These are phyloP conservation scores for Morphnarchus princeps DNA, from an alignment of 2,113 vertebrate species.

Conservation along the genomic window DNA sequence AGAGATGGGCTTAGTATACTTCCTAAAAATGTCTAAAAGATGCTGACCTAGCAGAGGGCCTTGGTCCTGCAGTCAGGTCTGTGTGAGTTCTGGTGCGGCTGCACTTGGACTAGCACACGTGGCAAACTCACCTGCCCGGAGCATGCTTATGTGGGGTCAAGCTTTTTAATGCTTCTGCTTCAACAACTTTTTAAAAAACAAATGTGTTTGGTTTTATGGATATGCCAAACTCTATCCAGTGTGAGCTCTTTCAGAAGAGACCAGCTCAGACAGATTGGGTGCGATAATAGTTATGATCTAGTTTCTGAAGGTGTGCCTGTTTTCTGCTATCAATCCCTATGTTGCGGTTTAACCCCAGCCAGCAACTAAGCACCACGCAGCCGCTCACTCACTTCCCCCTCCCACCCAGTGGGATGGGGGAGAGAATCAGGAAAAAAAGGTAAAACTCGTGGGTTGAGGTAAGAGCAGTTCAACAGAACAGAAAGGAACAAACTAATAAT, in stretches of 20 bases:
- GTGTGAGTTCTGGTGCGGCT: background rate
- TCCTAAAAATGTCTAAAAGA: background rate
- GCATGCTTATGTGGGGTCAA: background rate
- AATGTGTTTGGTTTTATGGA: background rate
- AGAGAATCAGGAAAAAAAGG: no score
- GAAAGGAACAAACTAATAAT: no score
- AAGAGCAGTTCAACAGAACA: no score
- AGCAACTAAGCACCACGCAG: no score
- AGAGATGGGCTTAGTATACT: background rate
- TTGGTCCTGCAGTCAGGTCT: background rate
- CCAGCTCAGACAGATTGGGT: background rate
- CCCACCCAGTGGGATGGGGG: no score
- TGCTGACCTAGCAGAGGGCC: background rate
- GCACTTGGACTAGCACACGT: fast-evolving
- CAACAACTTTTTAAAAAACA: background rate
- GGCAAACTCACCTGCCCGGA: background rate
- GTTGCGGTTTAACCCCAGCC: no score
- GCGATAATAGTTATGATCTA: background rate
- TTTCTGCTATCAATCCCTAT: background rate
- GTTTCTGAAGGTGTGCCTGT: background rate
- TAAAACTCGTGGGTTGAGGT: no score
- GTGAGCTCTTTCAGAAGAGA: background rate
- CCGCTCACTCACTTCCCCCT: no score
- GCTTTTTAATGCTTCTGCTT: background rate
- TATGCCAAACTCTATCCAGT: background rate